phyloP scores from a whole-genome alignment of 2,113 vertebrate species.

The Phyllostomus discolor region DNA sequence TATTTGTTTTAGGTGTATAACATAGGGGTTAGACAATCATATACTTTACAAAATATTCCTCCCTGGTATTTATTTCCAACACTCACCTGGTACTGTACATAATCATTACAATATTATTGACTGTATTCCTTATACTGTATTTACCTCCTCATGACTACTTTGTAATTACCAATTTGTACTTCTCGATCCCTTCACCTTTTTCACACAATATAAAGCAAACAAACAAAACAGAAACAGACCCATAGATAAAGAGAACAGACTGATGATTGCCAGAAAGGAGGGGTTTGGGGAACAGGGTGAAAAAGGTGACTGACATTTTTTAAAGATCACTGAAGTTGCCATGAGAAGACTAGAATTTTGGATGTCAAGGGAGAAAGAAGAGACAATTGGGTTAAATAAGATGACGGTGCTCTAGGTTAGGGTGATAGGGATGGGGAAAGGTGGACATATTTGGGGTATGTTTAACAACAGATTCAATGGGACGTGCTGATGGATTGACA shows the following conservation, averaged over 20 bases:
- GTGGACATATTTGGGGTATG: background rate
- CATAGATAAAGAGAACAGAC: background rate
- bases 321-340: background rate
- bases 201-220: background rate
- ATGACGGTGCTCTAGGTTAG: background rate
- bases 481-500: background rate
- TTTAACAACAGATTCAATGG: background rate
- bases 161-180: background rate
- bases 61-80: background rate
- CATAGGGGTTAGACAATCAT: background rate
- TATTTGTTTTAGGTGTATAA: background rate
- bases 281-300: background rate
- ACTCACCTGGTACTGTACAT: background rate
- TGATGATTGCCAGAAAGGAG: background rate
- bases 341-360: background rate
- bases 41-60: background rate
- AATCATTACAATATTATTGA: background rate
- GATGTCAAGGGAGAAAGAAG: background rate
- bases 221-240: background rate
- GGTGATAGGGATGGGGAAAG: background rate
- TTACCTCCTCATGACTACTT: background rate
- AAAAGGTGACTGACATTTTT: background rate
- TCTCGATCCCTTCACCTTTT: background rate
- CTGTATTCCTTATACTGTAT: background rate
- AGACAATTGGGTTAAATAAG: background rate